Evolutionary conservation across 2,113 vertebrate species (phyloP), one percentile per base, ranked within the genome.

Genomic region (Mesoclemmys tuberculata): DNA sequence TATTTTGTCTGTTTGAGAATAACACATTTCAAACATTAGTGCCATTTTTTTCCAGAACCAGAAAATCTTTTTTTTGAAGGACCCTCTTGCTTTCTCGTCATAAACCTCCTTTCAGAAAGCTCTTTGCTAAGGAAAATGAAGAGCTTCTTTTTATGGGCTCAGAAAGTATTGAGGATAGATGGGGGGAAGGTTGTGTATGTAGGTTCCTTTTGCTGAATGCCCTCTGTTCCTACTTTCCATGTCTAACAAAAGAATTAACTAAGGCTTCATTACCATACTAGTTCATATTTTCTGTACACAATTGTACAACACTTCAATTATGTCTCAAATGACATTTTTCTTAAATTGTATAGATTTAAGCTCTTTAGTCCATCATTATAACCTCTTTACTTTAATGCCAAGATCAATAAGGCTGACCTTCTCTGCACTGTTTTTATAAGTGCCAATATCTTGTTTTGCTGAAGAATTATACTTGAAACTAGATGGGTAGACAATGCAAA

Each of bases 371-470:
- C 89, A 61, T 71, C 31, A 55, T 88, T 31, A 52, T 2, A 85
- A 80, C 54, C 8, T 82, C 85, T 87, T 85, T 55, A 49, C 80
- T 92, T 90, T 58, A 85, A 85, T 35, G 27, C 10, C 31, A 56
- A 27, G 35, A 85, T 74, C 46, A 68, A 79, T 75, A 46, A 91
- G 46, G 75, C 48, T 56, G 87, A 52, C 82, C 35, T 93, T 84
- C 24, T 58, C 19, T 68, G 21, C 85, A 92, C 26, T 90, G 58
- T 78, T 88, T 52, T 92, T 92, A 3, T 77, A 75, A 85, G 22
- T 87, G 14, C 13, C 80, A 31, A 29, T 77, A 87, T 64, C 41
- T 21, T 75, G 84, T 77, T 88, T 26, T 80, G 29, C 18, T 68
- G 7, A n/a, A 68, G 18, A 68, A 68, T n/a, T n/a, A 19, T 68